Base-by-base conservation (phyloP, 1,140 invertebrate species). In the Leptopilina clavipes region DNA sequence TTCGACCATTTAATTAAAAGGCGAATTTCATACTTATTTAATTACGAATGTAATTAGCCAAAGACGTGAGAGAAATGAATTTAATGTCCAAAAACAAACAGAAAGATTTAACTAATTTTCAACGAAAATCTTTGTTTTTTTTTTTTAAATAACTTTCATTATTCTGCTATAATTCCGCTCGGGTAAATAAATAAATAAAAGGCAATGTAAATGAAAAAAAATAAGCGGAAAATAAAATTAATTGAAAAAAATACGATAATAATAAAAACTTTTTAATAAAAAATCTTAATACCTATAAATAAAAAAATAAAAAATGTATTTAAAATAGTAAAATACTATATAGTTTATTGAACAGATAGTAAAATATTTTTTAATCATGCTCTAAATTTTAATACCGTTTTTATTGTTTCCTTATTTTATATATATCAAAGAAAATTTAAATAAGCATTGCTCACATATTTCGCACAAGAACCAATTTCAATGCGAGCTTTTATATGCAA, bases 401-500 rank as follows among this genome's bases (percentile, higher is more conserved):
- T 19, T 52, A 56, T 59, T 22, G 7, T 31, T 31, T 12, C 11
- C 12, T n/a, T 14, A 14, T 65, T 25, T 5, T 10, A 65, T 65
- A 14, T 65, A 31, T 37, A 31, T 31, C 7, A n/a, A 65, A 31
- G 5, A 65, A 31, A n/a, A 31, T 65, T 65, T 31, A 37, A 65
- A 37, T 22, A 65, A 65, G 59, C 22, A 25, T 22, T 31, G 59
- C 59, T 65, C 59, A 65, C 59, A 31, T 25, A 14, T 65, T 65
- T 25, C 59, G 25, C 59, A 37, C 59, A 65, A 65, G 59, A 31
- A 37, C 59, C 59, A 31, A 65, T 65, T 65, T 65, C 56, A 65
- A 22, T 65, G 22, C 59, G 59, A 65, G 59, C 22, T 65, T 22
- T 65, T 65, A 65, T n/a, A n/a, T 65, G 59, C 25, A 65, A 65